Evolutionary conservation across 2,113 vertebrate genomes (phyloP), one percentile per base, ranked within the genome.

Genomic region (Zingel zingel): DNA sequence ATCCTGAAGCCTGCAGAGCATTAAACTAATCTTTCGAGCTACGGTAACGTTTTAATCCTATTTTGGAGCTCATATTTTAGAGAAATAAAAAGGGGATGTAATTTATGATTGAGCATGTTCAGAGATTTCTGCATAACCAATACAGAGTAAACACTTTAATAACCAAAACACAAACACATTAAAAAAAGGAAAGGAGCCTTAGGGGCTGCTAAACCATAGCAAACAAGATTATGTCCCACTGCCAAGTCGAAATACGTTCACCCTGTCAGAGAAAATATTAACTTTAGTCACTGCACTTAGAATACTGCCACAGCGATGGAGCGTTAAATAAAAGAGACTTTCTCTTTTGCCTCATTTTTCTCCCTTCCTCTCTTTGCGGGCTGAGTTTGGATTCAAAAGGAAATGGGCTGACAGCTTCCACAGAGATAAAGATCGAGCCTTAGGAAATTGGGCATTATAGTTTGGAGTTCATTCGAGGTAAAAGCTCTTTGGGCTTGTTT

Each of bases 331-430:
- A 81, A 79, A 68, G 19, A 25, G 13, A 47, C 30, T 82, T 71
- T 23, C 45, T 67, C n/a, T 14, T 66, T 45, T 56, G 23, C 70
- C 25, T 64, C 0, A 1, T 69, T 81, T 57, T 54, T n/a, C 63
- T 61, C 39, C 57, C 10, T 10, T 18, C 51, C 21, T 56, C 53
- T 54, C 27, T 77, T 21, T 59, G 57, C 0, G 9, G 30, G 15
- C 39, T 74, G 74, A 59, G 36, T 39, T 30, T 14, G 10, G 54
- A 56, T 54, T 69, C 53, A 66, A 64, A 74, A 82, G 77, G 83
- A 91, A 85, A 79, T n/a, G 18, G 39, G 68, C 76, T 84, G 54
- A 86, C 83, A 84, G 74, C 74, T 66, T 84, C 69, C 48, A 30
- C n/a, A 25, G 18, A 62, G 80, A 87, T 82, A 74, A 82, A 65